A percentile compares a stretch with the other conserved stretches of the same genome.
Conservation (phyloP, 2,888 invertebrate species). For the Scaptomyza cyrtandrae region DNA sequence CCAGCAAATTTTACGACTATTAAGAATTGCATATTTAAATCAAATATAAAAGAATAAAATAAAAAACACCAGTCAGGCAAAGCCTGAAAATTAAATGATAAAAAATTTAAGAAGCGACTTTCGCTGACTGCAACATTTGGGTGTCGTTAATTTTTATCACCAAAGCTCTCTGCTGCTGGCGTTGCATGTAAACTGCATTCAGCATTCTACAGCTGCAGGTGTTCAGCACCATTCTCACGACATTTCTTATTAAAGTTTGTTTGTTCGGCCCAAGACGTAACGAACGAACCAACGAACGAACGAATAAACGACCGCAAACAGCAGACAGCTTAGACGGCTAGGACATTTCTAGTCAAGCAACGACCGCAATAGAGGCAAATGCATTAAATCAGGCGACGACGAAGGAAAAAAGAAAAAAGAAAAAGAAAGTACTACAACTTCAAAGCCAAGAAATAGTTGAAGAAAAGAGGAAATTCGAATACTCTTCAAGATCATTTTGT, state of each 20-base stretch:
- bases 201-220: slow-evolving; percentile 53
- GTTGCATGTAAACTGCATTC: slow-evolving; percentile 58
- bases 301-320: neutral
- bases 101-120: slow-evolving; percentile 68
- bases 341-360: slow-evolving; percentile 20
- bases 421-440: slow-evolving; percentile 13
- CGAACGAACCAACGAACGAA: neutral
- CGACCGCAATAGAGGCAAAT: slow-evolving; percentile 44
- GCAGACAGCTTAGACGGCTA: slow-evolving; percentile 12
- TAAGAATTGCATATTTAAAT: slow-evolving; percentile 75
- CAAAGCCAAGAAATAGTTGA: neutral
- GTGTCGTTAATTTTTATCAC: slow-evolving; percentile 73
- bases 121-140: slow-evolving; percentile 65
- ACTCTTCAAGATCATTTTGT: slow-evolving; percentile 2
- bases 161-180: slow-evolving; percentile 29
- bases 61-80: neutral
- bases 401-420: neutral
- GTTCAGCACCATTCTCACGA: slow-evolving; percentile 34
- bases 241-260: slow-evolving; percentile 69
- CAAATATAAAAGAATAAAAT: slow-evolving; percentile 49
- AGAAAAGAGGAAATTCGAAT: neutral
- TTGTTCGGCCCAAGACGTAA: slow-evolving; percentile 37
- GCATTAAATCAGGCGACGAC: slow-evolving; percentile 47
- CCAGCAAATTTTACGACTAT: slow-evolving; percentile 53
- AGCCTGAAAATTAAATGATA: slow-evolving; percentile 63